Base-by-base conservation (phyloP, 30 jellyfish, hydroid and myxozoan species). In the Calvadosia cruxmelitensis region DNA sequence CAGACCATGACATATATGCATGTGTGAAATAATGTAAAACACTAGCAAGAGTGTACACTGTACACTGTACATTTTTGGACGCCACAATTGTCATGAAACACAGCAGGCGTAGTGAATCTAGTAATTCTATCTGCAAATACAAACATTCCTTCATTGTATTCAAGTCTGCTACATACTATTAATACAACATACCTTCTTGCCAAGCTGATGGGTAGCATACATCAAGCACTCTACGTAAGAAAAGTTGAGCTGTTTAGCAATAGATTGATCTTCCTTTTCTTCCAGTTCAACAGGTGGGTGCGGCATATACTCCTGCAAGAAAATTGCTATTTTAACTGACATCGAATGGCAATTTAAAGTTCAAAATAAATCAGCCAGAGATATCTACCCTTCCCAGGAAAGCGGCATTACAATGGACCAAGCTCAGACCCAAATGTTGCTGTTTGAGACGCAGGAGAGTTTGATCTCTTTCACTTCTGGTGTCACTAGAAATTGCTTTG, bases 151-250 rank as follows among this genome's bases (percentile, higher is more conserved):
- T n/a, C n/a, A n/a, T n/a, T n/a, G n/a, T n/a, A n/a, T n/a, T n/a
- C n/a, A n/a, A n/a, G n/a, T n/a, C n/a, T n/a, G n/a, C n/a, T n/a
- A n/a, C n/a, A n/a, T n/a, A n/a, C n/a, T n/a, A n/a, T n/a, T n/a
- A n/a, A n/a, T n/a, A n/a, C n/a, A n/a, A n/a, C n/a, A n/a, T 36
- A 80, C 93, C 93, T 81, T 77, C 42, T 63, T 80, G 1, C 95
- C 98, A 12, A 89, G 78, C 61, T 89, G 86, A 66, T 89, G 98
- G 48, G 80, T 66, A 0, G 83, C 74, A 63, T 70, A 81, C 81
- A 89, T 31, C 30, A 82, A 68, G 63, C 98, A 89, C 64, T 89
- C 98, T 0, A 78, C 93, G 50, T 69, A 89, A 23, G 94, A 89
- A 68, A 89, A 89, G 63, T 89, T 82, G 48, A 89, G 32, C 70